Conservation (phyloP, 2,113 vertebrate species). For the Fulmarus glacialis region DNA sequence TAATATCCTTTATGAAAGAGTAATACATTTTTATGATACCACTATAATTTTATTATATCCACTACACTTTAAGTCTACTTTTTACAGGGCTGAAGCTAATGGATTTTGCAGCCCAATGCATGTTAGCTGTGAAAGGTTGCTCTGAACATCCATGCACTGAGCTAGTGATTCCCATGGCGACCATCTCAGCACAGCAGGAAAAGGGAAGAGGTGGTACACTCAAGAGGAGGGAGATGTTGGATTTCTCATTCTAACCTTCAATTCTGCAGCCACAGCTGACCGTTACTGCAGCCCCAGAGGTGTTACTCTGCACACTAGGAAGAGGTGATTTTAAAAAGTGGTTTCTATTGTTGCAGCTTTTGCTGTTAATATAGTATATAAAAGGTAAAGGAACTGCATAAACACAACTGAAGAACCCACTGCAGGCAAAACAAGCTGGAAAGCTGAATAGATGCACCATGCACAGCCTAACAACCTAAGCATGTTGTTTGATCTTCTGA, state of each 20-base stretch:
- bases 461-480: neutral
- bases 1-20: slow-evolving; percentile 5
- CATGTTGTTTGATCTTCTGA: neutral
- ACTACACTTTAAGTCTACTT: neutral
- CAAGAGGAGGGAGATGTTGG: neutral
- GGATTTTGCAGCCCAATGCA: neutral
- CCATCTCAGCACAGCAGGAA: neutral
- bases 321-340: neutral
- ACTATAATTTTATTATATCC: slow-evolving; percentile 42
- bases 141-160: neutral
- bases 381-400: neutral
- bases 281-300: neutral
- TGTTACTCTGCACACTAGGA: neutral
- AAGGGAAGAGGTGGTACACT: neutral
- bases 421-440: neutral
- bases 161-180: neutral
- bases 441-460: neutral
- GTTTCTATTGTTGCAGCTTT: neutral
- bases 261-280: neutral
- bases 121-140: neutral
- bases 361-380: neutral
- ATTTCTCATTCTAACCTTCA: neutral
- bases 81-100: neutral
- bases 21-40: slow-evolving; percentile 18
- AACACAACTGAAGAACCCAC: neutral